These are phyloP conservation scores for Henicopernis longicauda DNA, from an alignment of 2,113 vertebrate species.

Conservation along the genomic window DNA sequence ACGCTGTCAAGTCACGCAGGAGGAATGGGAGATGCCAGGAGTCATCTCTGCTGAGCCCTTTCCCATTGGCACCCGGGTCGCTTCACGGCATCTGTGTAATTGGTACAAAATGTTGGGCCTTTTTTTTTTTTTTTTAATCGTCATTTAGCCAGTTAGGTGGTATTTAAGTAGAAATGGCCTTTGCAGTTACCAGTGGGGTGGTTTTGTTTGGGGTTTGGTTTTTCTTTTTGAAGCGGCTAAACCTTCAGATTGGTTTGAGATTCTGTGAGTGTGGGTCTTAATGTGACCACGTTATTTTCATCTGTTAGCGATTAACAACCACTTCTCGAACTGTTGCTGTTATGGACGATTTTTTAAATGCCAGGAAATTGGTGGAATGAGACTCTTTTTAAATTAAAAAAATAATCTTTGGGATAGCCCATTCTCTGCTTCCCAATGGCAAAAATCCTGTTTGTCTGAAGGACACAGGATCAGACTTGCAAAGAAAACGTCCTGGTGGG, in stretches of 20 bases:
- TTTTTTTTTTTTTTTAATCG: not conserved
- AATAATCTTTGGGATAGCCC: not conserved
- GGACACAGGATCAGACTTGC: not conserved
- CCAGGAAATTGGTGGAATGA: not conserved
- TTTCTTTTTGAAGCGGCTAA: not conserved
- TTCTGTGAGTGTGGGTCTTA: not conserved
- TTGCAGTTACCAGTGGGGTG: not conserved
- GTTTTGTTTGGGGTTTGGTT: not conserved
- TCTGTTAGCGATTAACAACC: not conserved
- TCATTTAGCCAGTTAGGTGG: not conserved
- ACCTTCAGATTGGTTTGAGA: not conserved
- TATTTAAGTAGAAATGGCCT: not conserved
- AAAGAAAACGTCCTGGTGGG: not conserved
- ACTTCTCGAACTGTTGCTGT: not conserved
- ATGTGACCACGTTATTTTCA: not conserved
- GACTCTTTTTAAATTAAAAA: not conserved
- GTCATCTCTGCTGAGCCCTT: not conserved
- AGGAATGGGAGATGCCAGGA: slow-evolving; percentile 21
- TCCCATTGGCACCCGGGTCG: not conserved
- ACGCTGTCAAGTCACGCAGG: slow-evolving; percentile 31
- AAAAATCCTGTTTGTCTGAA: not conserved
- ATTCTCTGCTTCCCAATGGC: not conserved
- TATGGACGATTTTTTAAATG: not conserved
- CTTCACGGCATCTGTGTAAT: not conserved
- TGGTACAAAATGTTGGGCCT: not conserved